phyloP scores from a whole-genome alignment of 2,888 invertebrate species.

The Crossocerus cetratus region DNA sequence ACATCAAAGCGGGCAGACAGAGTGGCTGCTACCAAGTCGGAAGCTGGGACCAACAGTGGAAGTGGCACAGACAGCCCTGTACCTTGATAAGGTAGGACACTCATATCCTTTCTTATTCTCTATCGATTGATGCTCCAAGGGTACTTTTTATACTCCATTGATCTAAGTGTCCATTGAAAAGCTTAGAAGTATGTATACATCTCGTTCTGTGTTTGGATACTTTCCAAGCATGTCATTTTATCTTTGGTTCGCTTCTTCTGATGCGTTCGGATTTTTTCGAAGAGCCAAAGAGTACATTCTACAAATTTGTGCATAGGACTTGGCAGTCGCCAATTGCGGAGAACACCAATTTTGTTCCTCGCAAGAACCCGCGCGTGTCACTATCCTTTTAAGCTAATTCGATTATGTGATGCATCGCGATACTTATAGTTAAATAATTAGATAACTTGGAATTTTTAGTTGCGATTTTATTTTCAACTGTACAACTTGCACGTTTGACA shows the following conservation, averaged over 20 bases:
- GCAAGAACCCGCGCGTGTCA: too few species aligned
- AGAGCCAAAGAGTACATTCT: not conserved
- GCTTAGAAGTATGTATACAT: not conserved
- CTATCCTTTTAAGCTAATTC: too few species aligned
- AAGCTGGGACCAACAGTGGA: constrained; percentile 83
- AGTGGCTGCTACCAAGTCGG: constrained; percentile 77
- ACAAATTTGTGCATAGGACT: too few species aligned
- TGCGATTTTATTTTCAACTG: too few species aligned
- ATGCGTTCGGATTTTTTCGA: too few species aligned
- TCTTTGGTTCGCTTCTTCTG: not conserved
- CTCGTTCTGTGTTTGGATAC: too few species aligned
- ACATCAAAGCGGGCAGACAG: constrained; percentile 82
- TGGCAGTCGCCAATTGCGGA: too few species aligned
- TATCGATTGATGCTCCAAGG: constrained; percentile 35
- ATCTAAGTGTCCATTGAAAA: not conserved
- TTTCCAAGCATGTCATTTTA: not conserved
- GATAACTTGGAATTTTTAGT: too few species aligned
- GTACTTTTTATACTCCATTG: constrained; percentile 43
- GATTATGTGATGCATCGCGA: too few species aligned
- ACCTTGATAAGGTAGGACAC: constrained; percentile 74
- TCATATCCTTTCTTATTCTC: constrained; percentile 32
- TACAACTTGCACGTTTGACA: too few species aligned
- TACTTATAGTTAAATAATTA: too few species aligned
- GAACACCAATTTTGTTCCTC: too few species aligned
- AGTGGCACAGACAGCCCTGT: constrained; percentile 90